Evolutionary conservation across 2,113 vertebrate genomes (phyloP).

Genomic region (Pycnonotus jocosus): DNA sequence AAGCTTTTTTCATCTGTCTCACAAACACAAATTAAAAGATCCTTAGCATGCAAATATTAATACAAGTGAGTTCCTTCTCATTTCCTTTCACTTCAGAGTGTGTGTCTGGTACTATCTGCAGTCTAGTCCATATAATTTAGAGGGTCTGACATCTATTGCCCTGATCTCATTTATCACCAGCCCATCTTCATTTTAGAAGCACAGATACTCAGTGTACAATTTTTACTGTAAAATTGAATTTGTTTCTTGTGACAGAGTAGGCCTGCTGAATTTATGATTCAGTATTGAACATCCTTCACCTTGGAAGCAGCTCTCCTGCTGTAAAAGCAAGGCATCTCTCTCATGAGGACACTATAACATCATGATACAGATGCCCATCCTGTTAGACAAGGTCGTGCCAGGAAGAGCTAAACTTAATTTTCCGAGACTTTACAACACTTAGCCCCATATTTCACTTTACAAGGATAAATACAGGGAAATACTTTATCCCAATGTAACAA

Average conservation of each 20-base stretch:
- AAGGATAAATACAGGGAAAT: slow-evolving; percentile 14
- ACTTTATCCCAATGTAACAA: neutral
- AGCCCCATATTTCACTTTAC: neutral
- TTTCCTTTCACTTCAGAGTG: neutral
- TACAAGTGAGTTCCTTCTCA: neutral
- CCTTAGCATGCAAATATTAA: neutral
- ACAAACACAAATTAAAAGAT: neutral
- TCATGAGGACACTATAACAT: slow-evolving; percentile 5
- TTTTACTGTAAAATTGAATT: slow-evolving; percentile 48
- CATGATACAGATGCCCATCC: slow-evolving; percentile 22
- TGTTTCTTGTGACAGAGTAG: slow-evolving; percentile 35
- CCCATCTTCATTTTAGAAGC: neutral
- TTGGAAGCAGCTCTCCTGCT: neutral
- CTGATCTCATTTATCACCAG: slow-evolving; percentile 32
- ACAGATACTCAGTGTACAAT: slow-evolving; percentile 1
- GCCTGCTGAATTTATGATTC: slow-evolving; percentile 44
- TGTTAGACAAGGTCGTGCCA: neutral
- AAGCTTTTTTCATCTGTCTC: neutral
- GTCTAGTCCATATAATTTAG: neutral
- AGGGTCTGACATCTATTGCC: neutral
- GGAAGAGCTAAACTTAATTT: slow-evolving; percentile 26
- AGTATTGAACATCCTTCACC: slow-evolving; percentile 28
- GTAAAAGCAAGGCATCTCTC: neutral
- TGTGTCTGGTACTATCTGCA: neutral
- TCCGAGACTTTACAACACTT: neutral